Evolutionary conservation across 2,113 vertebrate species (phyloP), one percentile per base, ranked within the genome.

Genomic region (Scomber japonicus): DNA sequence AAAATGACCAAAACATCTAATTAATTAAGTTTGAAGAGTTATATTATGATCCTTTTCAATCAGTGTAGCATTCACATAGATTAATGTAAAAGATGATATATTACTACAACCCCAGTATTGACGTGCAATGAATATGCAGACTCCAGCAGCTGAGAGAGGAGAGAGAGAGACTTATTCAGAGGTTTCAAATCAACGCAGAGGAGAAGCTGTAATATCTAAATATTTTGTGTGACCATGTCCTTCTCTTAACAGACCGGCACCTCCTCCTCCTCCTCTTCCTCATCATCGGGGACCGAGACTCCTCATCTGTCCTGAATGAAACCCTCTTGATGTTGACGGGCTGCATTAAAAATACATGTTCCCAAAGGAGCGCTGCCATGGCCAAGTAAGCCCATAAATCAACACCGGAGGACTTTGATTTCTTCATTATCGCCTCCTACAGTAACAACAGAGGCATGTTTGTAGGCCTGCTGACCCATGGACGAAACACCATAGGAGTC

Each of bases 311-410:
- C 78, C 72, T 54, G 71, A 91, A 50, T 27, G 75, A 78, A 78
- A 75, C 24, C 54, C 80, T 70, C 63, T 79, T 71, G 66, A 76
- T 59, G 56, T 72, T 77, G 74, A 89, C 44, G 6, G 5, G 31
- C 51, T 14, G 54, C 86, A 89, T 91, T 88, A 90, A 93, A 91
- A 71, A 86, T 83, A 78, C 71, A 88, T 75, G 80, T 85, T 85
- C 86, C 84, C 67, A 19, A 5, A 74, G 76, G 88, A 88, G 71
- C 4, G 17, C 56, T 55, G 81, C 57, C 19, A 69, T 46, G 31
- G 69, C 68, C 72, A 35, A 27, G 74, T 64, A 67, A 68, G 75
- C 63, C 66, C 59, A 78, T 90, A 91, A 91, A 93, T 94, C 92
- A 90, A 74, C 85, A 82, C 16, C 17, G 4, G 78, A 71, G 67